Conservation (phyloP, 2,888 invertebrate genomes). For the Troides helena region DNA sequence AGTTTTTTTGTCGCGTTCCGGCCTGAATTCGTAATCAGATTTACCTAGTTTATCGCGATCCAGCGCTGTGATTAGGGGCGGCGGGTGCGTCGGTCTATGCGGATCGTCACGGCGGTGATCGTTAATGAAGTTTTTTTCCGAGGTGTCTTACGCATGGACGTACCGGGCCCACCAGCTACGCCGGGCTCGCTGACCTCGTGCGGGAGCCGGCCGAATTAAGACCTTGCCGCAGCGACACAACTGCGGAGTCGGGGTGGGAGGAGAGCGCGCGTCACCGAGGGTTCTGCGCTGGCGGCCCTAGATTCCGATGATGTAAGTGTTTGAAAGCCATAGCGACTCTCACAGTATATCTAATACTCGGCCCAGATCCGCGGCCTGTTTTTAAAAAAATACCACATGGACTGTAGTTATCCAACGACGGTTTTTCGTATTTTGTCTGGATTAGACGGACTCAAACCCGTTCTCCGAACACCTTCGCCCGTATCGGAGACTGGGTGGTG, state of each 20-base stretch:
- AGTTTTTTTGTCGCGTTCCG: slow-evolving; percentile 3
- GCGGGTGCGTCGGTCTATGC: slow-evolving; percentile 3
- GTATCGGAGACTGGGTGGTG: no score
- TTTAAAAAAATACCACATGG: no score
- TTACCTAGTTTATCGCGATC: slow-evolving; percentile 3
- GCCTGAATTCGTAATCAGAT: slow-evolving; percentile 16
- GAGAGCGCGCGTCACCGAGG: slow-evolving; percentile 31
- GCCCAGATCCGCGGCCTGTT: no score
- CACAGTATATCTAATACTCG: no score
- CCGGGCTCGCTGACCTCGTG: slow-evolving; percentile 50
- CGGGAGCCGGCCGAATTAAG: slow-evolving; percentile 50
- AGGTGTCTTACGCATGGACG: slow-evolving; percentile 60
- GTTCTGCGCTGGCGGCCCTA: no score
- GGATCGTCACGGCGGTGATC: slow-evolving; percentile 55
- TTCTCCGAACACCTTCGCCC: no score
- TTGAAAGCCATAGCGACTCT: no score
- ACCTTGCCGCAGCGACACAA: slow-evolving; percentile 44
- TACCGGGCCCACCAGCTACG: slow-evolving; percentile 42
- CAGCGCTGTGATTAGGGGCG: no score
- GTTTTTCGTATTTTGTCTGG: no score
- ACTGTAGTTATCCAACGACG: no score
- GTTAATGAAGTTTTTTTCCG: slow-evolving; percentile 67
- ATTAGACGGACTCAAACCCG: no score
- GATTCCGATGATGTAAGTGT: no score
- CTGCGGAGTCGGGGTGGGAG: slow-evolving; percentile 32